Percentiles rank a stretch among this genome's conserved stretches.
These are phyloP conservation scores for Blastomussa wellsi DNA, from an alignment of 92 coral and sea anemone species.

Conservation along the genomic window DNA sequence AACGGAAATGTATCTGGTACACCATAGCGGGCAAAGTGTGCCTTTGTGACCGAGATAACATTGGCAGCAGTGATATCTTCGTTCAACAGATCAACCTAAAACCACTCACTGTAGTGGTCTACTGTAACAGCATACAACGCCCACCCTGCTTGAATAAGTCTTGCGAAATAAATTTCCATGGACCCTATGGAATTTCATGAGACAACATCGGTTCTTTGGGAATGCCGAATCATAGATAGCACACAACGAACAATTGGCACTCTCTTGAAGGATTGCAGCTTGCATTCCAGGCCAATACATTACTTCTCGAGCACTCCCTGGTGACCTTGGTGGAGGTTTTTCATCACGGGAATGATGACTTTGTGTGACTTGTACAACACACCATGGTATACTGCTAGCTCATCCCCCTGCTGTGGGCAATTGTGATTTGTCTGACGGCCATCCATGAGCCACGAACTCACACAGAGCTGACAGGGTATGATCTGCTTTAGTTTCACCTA, in stretches of 20 bases:
- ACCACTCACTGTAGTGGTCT: slow-evolving; percentile 39
- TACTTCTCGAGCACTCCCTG: slow-evolving; percentile 12
- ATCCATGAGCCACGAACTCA: slow-evolving; percentile 22
- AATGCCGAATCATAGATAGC: slow-evolving; percentile 33
- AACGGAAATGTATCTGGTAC: too few species aligned
- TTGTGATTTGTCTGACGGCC: slow-evolving; percentile 31
- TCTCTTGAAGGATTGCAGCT: slow-evolving; percentile 34
- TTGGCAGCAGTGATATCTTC: slow-evolving; percentile 26
- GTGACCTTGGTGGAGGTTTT: slow-evolving; percentile 12
- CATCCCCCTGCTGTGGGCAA: slow-evolving; percentile 24
- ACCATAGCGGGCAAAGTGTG: too few species aligned
- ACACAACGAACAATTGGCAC: slow-evolving; percentile 35
- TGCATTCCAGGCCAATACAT: too few species aligned
- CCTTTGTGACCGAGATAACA: slow-evolving; percentile 43
- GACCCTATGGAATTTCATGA: slow-evolving; percentile 22
- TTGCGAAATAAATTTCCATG: too few species aligned
- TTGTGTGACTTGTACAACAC: slow-evolving; percentile 28
- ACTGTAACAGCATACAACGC: slow-evolving; percentile 18
- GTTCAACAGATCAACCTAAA: slow-evolving; percentile 23
- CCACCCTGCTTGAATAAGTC: slow-evolving; percentile 44
- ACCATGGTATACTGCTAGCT: too few species aligned
- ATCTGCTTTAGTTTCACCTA: not conserved
- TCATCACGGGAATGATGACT: slow-evolving; percentile 17
- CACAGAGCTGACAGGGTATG: slow-evolving; percentile 1
- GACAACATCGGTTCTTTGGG: slow-evolving; percentile 46